Evolutionary conservation across 1,140 invertebrate genomes (phyloP).

Genomic region (Acromyrmex echinatior): DNA sequence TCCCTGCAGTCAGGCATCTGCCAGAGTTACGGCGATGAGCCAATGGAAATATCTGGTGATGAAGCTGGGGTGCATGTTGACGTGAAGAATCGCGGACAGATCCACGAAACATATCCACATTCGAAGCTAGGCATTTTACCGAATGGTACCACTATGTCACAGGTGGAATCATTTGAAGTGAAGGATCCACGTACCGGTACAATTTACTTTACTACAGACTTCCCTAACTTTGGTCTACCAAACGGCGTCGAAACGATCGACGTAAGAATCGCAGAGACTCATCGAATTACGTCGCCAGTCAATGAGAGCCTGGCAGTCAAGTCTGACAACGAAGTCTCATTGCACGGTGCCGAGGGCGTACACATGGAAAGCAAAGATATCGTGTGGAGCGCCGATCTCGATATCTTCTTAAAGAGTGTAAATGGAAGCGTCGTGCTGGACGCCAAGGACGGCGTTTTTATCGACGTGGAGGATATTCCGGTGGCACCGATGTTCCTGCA

Average conservation of each 20-base stretch:
- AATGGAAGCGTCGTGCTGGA: conserved; percentile 92
- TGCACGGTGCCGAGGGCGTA: conserved; percentile 90
- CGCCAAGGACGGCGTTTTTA: conserved; percentile 90
- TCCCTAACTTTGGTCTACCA: conserved; percentile 91
- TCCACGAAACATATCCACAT: conserved; percentile 64
- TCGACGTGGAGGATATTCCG: conserved; percentile 92
- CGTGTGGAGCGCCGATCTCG: conserved; percentile 91
- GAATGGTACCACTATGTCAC: conserved; percentile 90
- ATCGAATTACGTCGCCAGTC: conserved; percentile 91
- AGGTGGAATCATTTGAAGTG: conserved; percentile 90
- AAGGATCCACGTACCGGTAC: conserved; percentile 89
- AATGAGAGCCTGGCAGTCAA: conserved; percentile 90
- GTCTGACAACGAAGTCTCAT: conserved; percentile 87
- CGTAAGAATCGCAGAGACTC: conserved; percentile 90
- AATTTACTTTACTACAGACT: conserved; percentile 91
- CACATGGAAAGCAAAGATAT: conserved; percentile 89
- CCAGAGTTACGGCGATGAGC: conserved; percentile 91
- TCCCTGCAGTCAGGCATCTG: conserved; percentile 81
- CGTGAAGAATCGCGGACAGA: conserved; percentile 82
- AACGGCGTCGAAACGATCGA: conserved; percentile 90
- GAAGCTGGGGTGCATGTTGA: conserved; percentile 88
- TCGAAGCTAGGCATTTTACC: conserved; percentile 76
- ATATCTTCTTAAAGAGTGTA: conserved; percentile 92
- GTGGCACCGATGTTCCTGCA: conserved; percentile 87
- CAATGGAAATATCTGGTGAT: conserved; percentile 90